A percentile compares a stretch with the other conserved stretches of the same genome.
These are phyloP conservation scores for Campopleginae sp. DNA, from an alignment of 2,888 invertebrate genomes.

Conservation along the genomic window DNA sequence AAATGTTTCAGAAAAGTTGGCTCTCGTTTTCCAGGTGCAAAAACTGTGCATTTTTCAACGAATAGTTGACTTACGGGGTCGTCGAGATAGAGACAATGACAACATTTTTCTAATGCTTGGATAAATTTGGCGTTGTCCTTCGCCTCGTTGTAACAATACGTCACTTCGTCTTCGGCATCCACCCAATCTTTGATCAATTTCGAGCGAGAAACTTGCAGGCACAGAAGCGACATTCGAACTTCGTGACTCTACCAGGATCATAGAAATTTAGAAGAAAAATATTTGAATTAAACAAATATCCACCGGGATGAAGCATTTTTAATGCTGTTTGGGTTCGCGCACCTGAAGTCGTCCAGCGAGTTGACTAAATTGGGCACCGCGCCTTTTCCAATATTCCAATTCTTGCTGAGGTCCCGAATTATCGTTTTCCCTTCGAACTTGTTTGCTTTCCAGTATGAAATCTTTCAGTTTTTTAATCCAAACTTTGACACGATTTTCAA, in stretches of 20 bases:
- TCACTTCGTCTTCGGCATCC: conserved; percentile 95
- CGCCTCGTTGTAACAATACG: conserved; percentile 97
- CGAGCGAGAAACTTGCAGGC: conserved; percentile 91
- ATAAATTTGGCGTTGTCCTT: conserved; percentile 98
- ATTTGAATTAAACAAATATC: too few relatives aligned
- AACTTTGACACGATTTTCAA: conserved; percentile 90
- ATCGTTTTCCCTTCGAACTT: conserved; percentile 95
- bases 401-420: conserved; percentile 97
- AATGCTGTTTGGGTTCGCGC: not conserved
- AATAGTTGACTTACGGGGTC: conserved; percentile 89
- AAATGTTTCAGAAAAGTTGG: not conserved
- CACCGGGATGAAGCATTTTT: too few relatives aligned
- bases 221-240: conserved; percentile 91
- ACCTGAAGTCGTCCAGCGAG: conserved; percentile 91
- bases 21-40: not conserved
- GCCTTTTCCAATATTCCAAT: conserved; percentile 97
- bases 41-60: not conserved
- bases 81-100: conserved; percentile 96
- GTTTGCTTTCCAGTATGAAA: conserved; percentile 94
- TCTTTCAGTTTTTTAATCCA: conserved; percentile 94
- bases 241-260: conserved; percentile 86
- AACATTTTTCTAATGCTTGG: conserved; percentile 96
- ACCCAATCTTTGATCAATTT: conserved; percentile 93
- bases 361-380: conserved; percentile 96
- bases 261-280: too few relatives aligned